Evolutionary conservation across 2,797 vertebrate species (phyloP), one percentile per base, ranked within the genome.

Genomic region (Oreochromis grahami): DNA sequence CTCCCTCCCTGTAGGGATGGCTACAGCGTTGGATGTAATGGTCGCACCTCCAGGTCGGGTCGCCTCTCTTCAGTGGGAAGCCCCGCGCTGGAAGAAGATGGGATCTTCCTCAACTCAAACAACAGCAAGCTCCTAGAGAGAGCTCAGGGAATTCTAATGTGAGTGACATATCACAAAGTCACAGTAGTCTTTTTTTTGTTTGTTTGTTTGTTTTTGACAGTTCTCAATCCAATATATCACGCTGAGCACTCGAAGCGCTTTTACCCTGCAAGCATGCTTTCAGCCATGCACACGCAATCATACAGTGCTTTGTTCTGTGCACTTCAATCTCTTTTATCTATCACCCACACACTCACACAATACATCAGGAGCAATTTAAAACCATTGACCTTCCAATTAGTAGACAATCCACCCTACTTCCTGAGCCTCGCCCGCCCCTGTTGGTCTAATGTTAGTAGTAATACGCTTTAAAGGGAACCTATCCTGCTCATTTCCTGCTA

Each of bases 111-210:
- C 84, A 98, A 97, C 84, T 79, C 97, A 0, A 96, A 96, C 83
- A 98, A 96, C 95, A 99, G 97, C 96, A 99, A 98, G 79, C 97
- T 99, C 34, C 94, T 99, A 94, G 98, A 99, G 94, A 96, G 98
- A 91, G 98, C 98, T 41, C 98, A 98, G 38, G 98, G 98, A 81
- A 98, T 99, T 93, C 86, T 96, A 17, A 81, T 96, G 94, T 96
- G 88, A 94, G 94, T 84, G 6, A 53, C 19, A 56, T 13, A 34
- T 38, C 29, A 36, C n/a, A 65, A 50, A 50, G 43, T 63, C n/a
- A 17, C 29, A 48, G 19, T 32, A 58, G 53, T 45, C 41, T 8
- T 78, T 32, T 34, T 17, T 15, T 14, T 8, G 5, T 32, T 34
- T 60, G 17, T 60, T 60, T 60, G 29, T 60, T 60, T 63, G 58